Evolutionary conservation across 1,140 invertebrate genomes (phyloP).

Genomic region (Calliopsis andreniformis): DNA sequence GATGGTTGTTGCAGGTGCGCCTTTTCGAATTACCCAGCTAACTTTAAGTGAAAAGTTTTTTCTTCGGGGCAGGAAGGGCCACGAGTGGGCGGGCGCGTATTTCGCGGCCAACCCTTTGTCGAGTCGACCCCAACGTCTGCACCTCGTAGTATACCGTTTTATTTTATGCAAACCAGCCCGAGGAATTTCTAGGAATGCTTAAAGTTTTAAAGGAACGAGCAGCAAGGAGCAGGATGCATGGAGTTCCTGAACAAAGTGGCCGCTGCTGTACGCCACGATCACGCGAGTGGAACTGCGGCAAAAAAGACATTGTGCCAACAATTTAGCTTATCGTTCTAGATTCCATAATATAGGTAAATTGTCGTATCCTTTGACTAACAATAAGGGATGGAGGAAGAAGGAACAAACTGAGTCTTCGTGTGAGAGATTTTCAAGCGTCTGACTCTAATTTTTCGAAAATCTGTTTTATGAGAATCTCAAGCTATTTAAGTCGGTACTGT

Average conservation of each 20-base stretch:
- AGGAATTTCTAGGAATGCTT: constrained; percentile 7
- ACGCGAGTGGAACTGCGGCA: background rate
- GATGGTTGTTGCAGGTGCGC: background rate
- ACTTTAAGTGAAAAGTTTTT: constrained; percentile 32
- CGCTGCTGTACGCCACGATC: background rate
- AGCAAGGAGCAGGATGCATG: background rate
- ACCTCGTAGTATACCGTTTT: background rate
- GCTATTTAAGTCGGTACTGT: no score
- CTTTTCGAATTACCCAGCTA: constrained; percentile 13
- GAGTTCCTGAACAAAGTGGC: background rate
- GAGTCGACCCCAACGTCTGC: background rate
- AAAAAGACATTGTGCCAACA: background rate
- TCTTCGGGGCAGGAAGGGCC: background rate
- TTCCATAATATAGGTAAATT: background rate
- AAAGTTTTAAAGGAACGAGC: background rate
- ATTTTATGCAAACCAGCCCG: background rate
- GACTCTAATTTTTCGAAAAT: no score
- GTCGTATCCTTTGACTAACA: no score
- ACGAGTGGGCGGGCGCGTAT: background rate
- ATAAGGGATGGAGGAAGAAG: no score
- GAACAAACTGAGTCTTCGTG: no score
- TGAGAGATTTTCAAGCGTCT: no score
- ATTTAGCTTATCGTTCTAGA: background rate
- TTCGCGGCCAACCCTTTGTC: constrained; percentile 8
- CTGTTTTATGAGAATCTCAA: no score